These are phyloP conservation scores for Nomada fabriciana DNA, from an alignment of 2,888 invertebrate species.

Conservation along the genomic window DNA sequence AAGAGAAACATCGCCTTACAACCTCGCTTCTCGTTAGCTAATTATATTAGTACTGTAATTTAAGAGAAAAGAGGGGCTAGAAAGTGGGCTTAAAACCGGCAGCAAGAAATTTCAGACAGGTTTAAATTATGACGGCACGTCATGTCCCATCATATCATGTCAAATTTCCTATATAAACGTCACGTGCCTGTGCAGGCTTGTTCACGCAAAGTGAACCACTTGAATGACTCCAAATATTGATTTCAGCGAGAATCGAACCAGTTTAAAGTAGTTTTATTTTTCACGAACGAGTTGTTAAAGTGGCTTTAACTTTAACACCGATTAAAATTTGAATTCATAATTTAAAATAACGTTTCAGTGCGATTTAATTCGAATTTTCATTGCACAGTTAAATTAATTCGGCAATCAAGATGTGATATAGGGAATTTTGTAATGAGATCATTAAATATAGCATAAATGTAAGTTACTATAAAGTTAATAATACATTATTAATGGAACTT, in stretches of 20 bases:
- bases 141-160: constrained; percentile 44
- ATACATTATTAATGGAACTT: too few relatives aligned
- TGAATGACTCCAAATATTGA: constrained; percentile 9
- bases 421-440: too few relatives aligned
- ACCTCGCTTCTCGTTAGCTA: constrained; percentile 60
- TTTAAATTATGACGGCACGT: constrained; percentile 30
- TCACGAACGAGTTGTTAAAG: not conserved
- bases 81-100: not conserved
- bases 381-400: too few relatives aligned
- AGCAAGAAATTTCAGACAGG: constrained; percentile 6
- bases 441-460: too few relatives aligned
- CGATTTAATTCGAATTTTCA: too few relatives aligned
- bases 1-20: constrained; percentile 20
- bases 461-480: too few relatives aligned
- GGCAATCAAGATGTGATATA: too few relatives aligned
- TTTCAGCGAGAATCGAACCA: not conserved
- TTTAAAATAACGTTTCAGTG: too few relatives aligned
- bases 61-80: not conserved
- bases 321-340: too few relatives aligned
- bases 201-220: not conserved
- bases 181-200: constrained; percentile 10
- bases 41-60: constrained; percentile 54
- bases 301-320: too few relatives aligned
- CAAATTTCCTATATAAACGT: constrained; percentile 37
- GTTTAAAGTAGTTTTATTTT: not conserved